A percentile compares a stretch with the other conserved stretches of the same genome.
phyloP scores from a whole-genome alignment of 2,888 invertebrate species.

The Caenorhabditis sp. region DNA sequence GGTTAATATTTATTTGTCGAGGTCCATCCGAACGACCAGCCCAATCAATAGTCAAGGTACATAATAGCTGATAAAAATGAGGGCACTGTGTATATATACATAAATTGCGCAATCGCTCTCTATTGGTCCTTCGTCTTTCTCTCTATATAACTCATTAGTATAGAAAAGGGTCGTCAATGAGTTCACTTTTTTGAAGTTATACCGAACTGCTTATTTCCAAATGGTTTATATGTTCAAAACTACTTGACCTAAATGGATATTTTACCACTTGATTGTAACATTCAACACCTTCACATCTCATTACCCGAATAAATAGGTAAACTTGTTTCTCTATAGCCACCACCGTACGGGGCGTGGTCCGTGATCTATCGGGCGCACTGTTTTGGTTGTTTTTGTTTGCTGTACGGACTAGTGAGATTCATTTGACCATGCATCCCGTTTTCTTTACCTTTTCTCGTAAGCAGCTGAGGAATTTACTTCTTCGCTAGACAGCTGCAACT shows the following conservation, averaged over 20 bases:
- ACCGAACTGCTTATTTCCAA: background rate
- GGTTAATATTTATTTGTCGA: background rate
- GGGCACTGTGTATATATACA: background rate
- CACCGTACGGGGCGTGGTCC: background rate
- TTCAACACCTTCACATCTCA: background rate
- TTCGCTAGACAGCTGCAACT: background rate
- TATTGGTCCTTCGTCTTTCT: background rate
- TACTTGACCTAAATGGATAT: too few relatives aligned
- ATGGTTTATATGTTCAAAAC: background rate
- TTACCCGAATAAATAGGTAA: background rate
- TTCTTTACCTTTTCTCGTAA: background rate
- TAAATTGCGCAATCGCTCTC: background rate
- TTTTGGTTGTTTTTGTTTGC: background rate
- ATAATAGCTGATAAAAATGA: background rate
- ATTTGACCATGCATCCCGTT: background rate
- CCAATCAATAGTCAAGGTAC: background rate
- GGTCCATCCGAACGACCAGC: background rate
- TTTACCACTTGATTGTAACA: too few relatives aligned
- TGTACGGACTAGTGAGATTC: slow-evolving; percentile 1
- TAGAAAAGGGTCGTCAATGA: background rate
- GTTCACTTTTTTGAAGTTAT: background rate
- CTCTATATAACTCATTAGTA: background rate
- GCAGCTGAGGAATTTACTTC: background rate
- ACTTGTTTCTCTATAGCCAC: background rate
- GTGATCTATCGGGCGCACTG: background rate